These are phyloP conservation scores for Netelia inedita DNA, from an alignment of 2,888 invertebrate species.

Conservation along the genomic window DNA sequence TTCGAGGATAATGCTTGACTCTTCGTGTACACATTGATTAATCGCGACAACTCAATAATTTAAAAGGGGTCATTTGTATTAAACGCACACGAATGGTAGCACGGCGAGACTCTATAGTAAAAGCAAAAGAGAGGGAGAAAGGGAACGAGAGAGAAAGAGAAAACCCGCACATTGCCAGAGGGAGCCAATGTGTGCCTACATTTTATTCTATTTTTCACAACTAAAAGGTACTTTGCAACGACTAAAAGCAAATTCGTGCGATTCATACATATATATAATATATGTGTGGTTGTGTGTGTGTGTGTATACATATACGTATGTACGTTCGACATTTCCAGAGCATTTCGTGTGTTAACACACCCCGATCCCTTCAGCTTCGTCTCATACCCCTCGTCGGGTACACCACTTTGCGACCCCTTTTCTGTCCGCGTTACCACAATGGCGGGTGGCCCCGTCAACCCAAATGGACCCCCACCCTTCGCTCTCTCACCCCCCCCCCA, in stretches of 20 bases:
- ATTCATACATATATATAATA: constrained; percentile 57
- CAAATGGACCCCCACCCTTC: constrained; percentile 30
- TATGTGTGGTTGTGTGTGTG: too few relatives aligned
- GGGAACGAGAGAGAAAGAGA: background rate
- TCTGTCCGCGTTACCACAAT: constrained; percentile 66
- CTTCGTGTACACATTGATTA: constrained; percentile 52
- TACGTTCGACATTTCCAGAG: constrained; percentile 60
- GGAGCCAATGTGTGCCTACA: constrained; percentile 41
- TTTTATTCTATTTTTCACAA: constrained; percentile 69
- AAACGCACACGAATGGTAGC: constrained; percentile 6
- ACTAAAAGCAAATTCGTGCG: constrained; percentile 69
- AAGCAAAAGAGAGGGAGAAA: constrained; percentile 20
- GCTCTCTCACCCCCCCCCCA: background rate
- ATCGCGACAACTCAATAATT: constrained; percentile 64
- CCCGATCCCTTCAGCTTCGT: constrained; percentile 28
- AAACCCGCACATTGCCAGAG: constrained; percentile 3
- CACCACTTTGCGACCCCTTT: constrained; percentile 69
- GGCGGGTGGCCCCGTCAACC: constrained; percentile 50
- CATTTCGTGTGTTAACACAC: constrained; percentile 52
- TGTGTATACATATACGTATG: too few relatives aligned
- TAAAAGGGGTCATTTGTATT: constrained; percentile 29
- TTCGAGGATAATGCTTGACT: constrained; percentile 55
- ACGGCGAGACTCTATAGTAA: constrained; percentile 25
- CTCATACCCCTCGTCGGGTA: constrained; percentile 50
- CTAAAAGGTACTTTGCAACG: constrained; percentile 69